Evolutionary conservation across 2,888 invertebrate genomes (phyloP).

Genomic region (Salpingus planirostris): DNA sequence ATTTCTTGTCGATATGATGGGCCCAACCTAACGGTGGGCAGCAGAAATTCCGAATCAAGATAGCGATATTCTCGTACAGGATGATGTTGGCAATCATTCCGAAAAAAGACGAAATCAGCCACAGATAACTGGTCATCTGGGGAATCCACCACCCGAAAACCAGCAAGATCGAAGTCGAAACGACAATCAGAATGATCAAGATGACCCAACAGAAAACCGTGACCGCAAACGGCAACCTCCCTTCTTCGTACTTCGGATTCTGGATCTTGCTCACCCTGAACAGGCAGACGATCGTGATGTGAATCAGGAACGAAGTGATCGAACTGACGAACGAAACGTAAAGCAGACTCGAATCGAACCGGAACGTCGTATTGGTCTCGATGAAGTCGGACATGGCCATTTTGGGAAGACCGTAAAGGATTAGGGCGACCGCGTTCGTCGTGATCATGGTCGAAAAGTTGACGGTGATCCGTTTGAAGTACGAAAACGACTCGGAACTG

Average conservation of each 20-base stretch:
- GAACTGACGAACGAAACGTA: not conserved
- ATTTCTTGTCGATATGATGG: not conserved
- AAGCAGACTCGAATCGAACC: not conserved
- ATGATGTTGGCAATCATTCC: conserved; percentile 19
- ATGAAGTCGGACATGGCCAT: not conserved
- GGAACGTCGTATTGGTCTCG: not conserved
- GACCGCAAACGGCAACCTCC: not conserved
- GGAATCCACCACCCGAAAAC: conserved; percentile 26
- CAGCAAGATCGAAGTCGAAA: conserved; percentile 15
- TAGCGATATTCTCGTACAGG: conserved; percentile 19
- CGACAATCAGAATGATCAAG: conserved; percentile 9
- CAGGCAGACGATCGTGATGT: not conserved
- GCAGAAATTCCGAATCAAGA: conserved; percentile 3
- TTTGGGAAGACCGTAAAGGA: not conserved
- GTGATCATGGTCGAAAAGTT: not conserved
- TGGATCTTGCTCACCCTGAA: not conserved
- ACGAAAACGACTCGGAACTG: not conserved
- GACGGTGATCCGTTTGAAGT: not conserved
- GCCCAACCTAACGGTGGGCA: too few species aligned
- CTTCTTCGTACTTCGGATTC: too few species aligned
- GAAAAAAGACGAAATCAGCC: conserved; percentile 18
- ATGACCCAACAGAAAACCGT: not conserved
- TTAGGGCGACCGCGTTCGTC: not conserved
- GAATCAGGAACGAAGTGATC: not conserved
- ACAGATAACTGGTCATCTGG: conserved; percentile 19